These are phyloP conservation scores for Rhinella marina DNA, from an alignment of 2,797 vertebrate genomes.

Conservation along the genomic window DNA sequence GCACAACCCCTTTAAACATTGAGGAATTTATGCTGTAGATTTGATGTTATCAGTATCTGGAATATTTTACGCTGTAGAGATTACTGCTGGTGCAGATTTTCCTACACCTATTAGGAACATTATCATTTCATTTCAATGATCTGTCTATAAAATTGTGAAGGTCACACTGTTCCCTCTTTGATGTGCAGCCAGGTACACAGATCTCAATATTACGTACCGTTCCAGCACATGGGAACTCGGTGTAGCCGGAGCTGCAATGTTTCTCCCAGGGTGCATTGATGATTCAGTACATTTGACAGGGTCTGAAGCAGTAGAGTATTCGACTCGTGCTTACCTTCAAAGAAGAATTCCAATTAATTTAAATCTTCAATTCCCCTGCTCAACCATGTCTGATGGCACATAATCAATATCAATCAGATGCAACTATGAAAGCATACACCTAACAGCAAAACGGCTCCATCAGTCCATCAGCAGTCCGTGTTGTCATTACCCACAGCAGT, in stretches of 20 bases:
- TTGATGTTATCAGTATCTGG: not conserved
- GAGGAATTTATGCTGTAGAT: too few relatives aligned
- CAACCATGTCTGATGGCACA: constrained; percentile 39
- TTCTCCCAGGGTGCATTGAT: constrained; percentile 23
- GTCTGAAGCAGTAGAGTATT: not conserved
- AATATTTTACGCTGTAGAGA: not conserved
- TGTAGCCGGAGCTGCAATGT: not conserved
- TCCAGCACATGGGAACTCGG: not conserved
- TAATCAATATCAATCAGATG: constrained; percentile 58
- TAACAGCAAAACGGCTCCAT: constrained; percentile 10
- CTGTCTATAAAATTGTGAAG: not conserved
- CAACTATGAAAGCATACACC: constrained; percentile 23
- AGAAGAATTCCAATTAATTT: constrained; percentile 57
- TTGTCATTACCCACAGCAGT: constrained; percentile 25
- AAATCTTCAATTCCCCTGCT: constrained; percentile 32
- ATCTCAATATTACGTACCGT: not conserved
- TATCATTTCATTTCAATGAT: not conserved
- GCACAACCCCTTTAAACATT: too few relatives aligned
- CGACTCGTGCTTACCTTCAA: constrained; percentile 31
- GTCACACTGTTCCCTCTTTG: not conserved
- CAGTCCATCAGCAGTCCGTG: not conserved
- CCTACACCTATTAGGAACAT: not conserved
- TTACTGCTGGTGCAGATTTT: not conserved
- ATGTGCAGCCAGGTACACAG: constrained; percentile 23
- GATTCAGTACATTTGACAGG: constrained; percentile 43